A percentile compares a stretch with the other conserved stretches of the same genome.
phyloP scores from a whole-genome alignment of 2,888 invertebrate genomes.

The Physocephala rufipes region DNA sequence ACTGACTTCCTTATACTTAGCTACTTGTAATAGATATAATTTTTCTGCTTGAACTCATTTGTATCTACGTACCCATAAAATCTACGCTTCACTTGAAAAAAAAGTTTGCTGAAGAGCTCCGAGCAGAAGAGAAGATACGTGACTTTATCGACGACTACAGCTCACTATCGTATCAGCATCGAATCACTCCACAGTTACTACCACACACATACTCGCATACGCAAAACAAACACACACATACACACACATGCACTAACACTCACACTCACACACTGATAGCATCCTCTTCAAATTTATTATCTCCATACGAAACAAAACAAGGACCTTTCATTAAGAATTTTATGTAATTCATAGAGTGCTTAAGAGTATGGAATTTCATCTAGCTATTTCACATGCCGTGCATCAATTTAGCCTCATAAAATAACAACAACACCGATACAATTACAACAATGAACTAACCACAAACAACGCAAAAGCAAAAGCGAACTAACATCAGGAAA shows the following conservation, averaged over 20 bases:
- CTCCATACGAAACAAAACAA: slow-evolving; percentile 43
- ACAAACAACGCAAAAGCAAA: not conserved
- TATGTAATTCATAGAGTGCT: slow-evolving; percentile 47
- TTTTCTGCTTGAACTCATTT: slow-evolving; percentile 13
- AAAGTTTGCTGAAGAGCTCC: slow-evolving; percentile 36
- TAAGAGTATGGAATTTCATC: slow-evolving; percentile 48
- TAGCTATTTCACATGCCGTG: slow-evolving; percentile 43
- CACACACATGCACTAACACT: not conserved
- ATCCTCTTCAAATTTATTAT: slow-evolving; percentile 39
- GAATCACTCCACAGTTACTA: too few species aligned
- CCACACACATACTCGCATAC: slow-evolving; percentile 22
- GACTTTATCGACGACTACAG: not conserved
- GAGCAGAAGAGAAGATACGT: slow-evolving; percentile 1
- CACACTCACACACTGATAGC: too few species aligned
- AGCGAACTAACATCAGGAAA: not conserved
- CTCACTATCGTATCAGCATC: slow-evolving; percentile 17
- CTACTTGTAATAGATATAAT: slow-evolving; percentile 26
- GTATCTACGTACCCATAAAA: slow-evolving; percentile 24
- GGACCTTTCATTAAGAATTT: slow-evolving; percentile 48
- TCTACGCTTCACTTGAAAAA: slow-evolving; percentile 28
- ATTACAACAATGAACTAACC: not conserved
- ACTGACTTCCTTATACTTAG: slow-evolving; percentile 26
- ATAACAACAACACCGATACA: slow-evolving; percentile 10
- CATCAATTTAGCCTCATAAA: slow-evolving; percentile 17
- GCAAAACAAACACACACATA: slow-evolving; percentile 16